Evolutionary conservation across 2,797 vertebrate genomes (phyloP), one percentile per base, ranked within the genome.

Genomic region (Cyclopterus lumpus): DNA sequence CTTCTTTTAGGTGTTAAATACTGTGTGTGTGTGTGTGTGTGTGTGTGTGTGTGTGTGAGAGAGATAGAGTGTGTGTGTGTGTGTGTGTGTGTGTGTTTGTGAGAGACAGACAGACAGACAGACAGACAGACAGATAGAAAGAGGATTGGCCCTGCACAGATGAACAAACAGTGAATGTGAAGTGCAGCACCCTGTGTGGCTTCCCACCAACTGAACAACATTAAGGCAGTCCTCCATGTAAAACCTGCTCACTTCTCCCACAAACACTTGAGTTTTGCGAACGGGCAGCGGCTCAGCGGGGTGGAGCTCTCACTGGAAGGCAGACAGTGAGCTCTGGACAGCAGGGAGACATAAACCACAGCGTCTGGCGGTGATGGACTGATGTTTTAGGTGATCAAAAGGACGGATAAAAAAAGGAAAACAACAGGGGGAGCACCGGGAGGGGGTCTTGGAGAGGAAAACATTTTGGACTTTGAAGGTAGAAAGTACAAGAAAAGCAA

Each of bases 341-440:
- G 90, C 92, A 40, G 84, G 89, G 90, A 92, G 90, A 89, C 86
- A 80, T 65, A 89, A 88, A 88, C 84, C 88, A 86, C 88, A 89
- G 86, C 86, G 88, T 81, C 69, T 86, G 86, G 63, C 72, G 66
- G 78, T 91, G 92, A 93, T 86, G 89, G 90, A 91, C 88, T 87
- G 91, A 92, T 94, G 92, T 93, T 94, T 89, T 79, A 88, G 83
- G 84, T 87, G 90, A 94, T 94, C 92, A 94, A 92, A 94, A 76
- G 86, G 83, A 80, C 69, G 90, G 91, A 86, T 86, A 83, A 92
- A 87, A 91, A 88, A 87, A 79, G 85, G 83, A 77, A 91, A 88
- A 92, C 78, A 90, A 91, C 92, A 91, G 92, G 85, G 88, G 88
- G 81, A 78, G 79, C 88, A 84, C 48, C 81, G 71, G 86, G 79